These are phyloP conservation scores for Melospiza georgiana DNA, from an alignment of 2,113 vertebrate genomes.

Conservation along the genomic window DNA sequence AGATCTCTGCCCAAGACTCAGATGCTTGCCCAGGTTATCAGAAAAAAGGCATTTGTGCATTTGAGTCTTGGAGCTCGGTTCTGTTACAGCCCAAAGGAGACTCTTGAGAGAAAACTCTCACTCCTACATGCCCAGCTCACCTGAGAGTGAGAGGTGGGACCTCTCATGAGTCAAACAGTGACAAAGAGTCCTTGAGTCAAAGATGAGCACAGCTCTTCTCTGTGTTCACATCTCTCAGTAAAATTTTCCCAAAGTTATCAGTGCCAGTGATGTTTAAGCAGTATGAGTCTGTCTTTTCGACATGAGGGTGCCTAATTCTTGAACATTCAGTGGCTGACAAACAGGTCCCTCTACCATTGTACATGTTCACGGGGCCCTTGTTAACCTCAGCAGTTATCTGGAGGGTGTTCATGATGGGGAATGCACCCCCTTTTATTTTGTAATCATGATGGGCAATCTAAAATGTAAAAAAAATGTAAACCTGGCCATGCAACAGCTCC, in stretches of 20 bases:
- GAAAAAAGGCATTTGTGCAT: neutral
- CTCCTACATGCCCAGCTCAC: neutral
- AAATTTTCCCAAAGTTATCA: neutral
- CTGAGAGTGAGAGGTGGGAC: neutral
- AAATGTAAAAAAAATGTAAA: neutral
- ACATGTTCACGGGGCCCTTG: accelerated
- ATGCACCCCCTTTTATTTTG: neutral
- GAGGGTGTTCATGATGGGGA: neutral
- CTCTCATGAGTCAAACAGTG: neutral
- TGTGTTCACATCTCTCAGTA: neutral
- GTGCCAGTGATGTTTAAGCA: neutral
- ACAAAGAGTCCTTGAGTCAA: neutral
- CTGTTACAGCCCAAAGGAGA: neutral
- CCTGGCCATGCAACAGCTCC: neutral
- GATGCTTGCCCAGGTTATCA: neutral
- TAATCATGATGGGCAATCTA: too few species aligned
- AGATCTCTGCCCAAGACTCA: neutral
- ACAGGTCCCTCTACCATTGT: neutral
- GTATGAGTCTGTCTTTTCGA: neutral
- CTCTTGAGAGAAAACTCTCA: neutral
- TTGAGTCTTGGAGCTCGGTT: neutral
- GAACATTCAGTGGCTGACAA: neutral
- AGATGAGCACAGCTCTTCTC: neutral
- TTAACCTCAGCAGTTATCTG: neutral
- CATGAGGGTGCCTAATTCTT: neutral